Conservation (phyloP, 2,888 invertebrate species). For the Leucozona laternaria region DNA sequence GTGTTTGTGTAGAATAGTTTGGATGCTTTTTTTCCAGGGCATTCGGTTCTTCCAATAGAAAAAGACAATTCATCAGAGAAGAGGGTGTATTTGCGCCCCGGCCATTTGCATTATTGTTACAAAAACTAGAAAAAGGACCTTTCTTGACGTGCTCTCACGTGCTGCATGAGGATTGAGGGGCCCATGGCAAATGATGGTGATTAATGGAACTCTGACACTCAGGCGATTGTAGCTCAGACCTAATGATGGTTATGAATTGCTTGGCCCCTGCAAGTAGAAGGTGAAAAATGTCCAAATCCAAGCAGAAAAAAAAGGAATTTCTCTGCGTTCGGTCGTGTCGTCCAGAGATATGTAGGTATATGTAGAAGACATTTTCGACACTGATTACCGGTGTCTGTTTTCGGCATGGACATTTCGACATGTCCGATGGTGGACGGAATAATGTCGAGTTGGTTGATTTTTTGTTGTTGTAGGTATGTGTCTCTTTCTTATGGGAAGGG, state of each 20-base stretch:
- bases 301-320: constrained; percentile 39
- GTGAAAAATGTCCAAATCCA: constrained; percentile 72
- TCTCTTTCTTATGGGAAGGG: neutral
- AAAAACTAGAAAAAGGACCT: constrained; percentile 51
- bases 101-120: constrained; percentile 74
- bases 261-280: constrained; percentile 69
- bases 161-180: constrained; percentile 24
- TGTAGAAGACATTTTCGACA: constrained; percentile 72
- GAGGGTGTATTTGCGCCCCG: constrained; percentile 44
- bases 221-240: constrained; percentile 73
- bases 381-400: constrained; percentile 75
- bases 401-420: constrained; percentile 74
- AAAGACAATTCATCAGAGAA: constrained; percentile 59
- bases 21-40: constrained; percentile 10
- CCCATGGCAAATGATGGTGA: constrained; percentile 72
- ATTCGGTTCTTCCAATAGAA: neutral
- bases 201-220: constrained; percentile 74
- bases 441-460: constrained; percentile 65
- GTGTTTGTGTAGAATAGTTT: constrained; percentile 37
- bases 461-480: constrained; percentile 13
- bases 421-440: constrained; percentile 62
- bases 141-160: constrained; percentile 57
- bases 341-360: constrained; percentile 6
- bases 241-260: constrained; percentile 76
- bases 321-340: constrained; percentile 22